Evolutionary conservation across 2,888 invertebrate genomes (phyloP).

Genomic region (Agrotis segetum): DNA sequence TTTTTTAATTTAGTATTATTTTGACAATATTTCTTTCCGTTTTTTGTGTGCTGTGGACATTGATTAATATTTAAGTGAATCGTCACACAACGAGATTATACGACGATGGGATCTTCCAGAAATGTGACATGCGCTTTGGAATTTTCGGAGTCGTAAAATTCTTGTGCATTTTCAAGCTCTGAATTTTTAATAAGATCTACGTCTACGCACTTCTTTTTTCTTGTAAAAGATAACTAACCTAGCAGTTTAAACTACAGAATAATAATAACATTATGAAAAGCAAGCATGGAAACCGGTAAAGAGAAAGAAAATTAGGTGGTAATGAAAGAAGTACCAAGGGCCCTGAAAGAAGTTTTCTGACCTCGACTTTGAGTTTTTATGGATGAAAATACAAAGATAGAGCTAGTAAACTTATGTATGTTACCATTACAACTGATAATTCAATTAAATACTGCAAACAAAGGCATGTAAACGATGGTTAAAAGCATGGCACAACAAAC

Average conservation of each 20-base stretch:
- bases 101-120: neutral
- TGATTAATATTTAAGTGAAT: too few species aligned
- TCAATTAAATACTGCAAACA: conserved; percentile 52
- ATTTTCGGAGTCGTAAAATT: neutral
- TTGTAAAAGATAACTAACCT: too few species aligned
- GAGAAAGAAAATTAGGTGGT: neutral
- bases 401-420: neutral
- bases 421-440: conserved; percentile 22
- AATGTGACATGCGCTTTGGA: conserved; percentile 33
- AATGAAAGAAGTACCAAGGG: neutral
- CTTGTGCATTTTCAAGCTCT: neutral
- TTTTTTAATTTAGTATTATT: too few species aligned
- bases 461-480: conserved; percentile 62
- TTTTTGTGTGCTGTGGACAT: conserved; percentile 6
- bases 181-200: conserved; percentile 30
- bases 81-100: too few species aligned
- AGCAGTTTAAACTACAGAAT: too few species aligned
- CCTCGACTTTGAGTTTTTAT: neutral
- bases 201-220: neutral
- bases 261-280: neutral
- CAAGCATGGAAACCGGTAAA: conserved; percentile 27
- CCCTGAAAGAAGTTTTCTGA: neutral
- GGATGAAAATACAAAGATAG: neutral
- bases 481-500: conserved; percentile 74
- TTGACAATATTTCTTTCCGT: neutral